Percentiles rank a stretch among this genome's conserved stretches.
phyloP scores from a whole-genome alignment of 1,140 invertebrate genomes.

The Drosophila eugracilis region DNA sequence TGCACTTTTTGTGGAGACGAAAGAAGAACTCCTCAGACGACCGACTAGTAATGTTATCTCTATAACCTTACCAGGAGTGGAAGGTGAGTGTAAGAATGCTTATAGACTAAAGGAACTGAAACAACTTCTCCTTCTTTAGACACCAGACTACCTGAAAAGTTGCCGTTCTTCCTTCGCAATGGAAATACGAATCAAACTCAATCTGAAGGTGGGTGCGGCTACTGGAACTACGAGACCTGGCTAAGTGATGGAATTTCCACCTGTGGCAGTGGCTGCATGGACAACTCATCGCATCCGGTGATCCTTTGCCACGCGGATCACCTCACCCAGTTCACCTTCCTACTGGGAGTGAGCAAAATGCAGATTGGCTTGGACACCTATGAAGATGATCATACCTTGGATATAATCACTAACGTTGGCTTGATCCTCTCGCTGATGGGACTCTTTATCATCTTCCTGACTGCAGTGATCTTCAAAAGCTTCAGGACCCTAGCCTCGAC shows the following conservation, averaged over 20 bases:
- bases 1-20: conserved; percentile 69
- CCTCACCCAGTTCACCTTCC: conserved; percentile 88
- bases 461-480: conserved; percentile 86
- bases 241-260: conserved; percentile 57
- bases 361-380: background rate
- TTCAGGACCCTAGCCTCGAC: conserved; percentile 88
- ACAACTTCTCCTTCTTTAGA: conserved; percentile 19
- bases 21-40: conserved; percentile 9
- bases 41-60: conserved; percentile 70
- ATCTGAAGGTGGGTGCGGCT: conserved; percentile 58
- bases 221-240: conserved; percentile 80
- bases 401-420: conserved; percentile 86
- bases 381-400: conserved; percentile 85
- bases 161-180: conserved; percentile 63
- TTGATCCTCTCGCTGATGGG: conserved; percentile 87
- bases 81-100: conserved; percentile 62
- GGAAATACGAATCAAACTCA: background rate
- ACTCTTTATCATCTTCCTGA: conserved; percentile 86
- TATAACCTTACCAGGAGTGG: conserved; percentile 69
- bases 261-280: background rate
- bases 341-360: conserved; percentile 83
- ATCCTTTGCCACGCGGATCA: conserved; percentile 87
- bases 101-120: no score
- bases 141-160: conserved; percentile 25
- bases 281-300: background rate